Conservation (phyloP, 2,888 invertebrate species). For the Euproctis similis region DNA sequence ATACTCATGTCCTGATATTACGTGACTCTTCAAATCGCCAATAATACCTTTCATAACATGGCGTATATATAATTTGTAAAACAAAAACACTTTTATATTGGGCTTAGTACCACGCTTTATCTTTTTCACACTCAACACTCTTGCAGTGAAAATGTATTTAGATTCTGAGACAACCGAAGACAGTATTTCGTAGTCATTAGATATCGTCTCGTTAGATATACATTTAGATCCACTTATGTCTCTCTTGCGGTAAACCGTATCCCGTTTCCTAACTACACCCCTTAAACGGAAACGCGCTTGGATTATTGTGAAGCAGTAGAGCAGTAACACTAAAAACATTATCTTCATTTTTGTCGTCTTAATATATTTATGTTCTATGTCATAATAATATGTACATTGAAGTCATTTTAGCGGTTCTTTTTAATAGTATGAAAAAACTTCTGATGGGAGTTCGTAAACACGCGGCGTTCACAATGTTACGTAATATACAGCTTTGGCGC, state of each 20-base stretch:
- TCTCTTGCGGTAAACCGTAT: conserved; percentile 59
- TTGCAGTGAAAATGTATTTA: conserved; percentile 70
- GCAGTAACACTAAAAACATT: conserved; percentile 53
- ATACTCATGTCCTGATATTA: conserved; percentile 55
- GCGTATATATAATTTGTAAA: conserved; percentile 63
- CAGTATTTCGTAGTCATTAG: conserved; percentile 74
- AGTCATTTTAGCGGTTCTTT: conserved; percentile 46
- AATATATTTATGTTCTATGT: conserved; percentile 14
- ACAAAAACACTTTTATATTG: conserved; percentile 59
- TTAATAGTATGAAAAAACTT: conserved; percentile 43
- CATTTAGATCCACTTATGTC: conserved; percentile 65
- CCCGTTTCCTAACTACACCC: conserved; percentile 57
- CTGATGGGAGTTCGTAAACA: conserved; percentile 49
- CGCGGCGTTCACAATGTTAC: conserved; percentile 50
- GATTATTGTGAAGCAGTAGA: conserved; percentile 50
- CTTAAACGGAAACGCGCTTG: conserved; percentile 53
- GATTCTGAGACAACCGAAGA: conserved; percentile 72
- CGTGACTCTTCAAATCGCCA: conserved; percentile 54
- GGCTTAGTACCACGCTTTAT: conserved; percentile 58
- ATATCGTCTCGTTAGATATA: conserved; percentile 72
- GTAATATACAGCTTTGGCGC: conserved; percentile 61
- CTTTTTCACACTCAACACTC: conserved; percentile 66
- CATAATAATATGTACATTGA: conserved; percentile 33
- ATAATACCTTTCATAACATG: conserved; percentile 64
- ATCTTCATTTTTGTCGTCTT: conserved; percentile 62